Evolutionary conservation across 2,113 vertebrate genomes (phyloP).

Genomic region (Caranx melampygus): DNA sequence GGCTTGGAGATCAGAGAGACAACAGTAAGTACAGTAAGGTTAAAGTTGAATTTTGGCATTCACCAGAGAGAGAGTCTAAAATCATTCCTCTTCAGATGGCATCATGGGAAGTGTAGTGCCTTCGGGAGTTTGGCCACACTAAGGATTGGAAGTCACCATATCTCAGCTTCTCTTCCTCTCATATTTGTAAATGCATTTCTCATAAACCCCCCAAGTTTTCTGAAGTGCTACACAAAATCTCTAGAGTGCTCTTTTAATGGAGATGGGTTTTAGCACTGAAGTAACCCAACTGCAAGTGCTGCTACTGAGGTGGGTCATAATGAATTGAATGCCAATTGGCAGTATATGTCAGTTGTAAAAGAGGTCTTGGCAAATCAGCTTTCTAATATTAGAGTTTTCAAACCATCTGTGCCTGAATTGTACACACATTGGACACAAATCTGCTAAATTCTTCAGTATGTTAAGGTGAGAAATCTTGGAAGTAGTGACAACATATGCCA

Average conservation of each 20-base stretch:
- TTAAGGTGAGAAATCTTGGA: conserved; percentile 34
- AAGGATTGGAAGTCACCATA: background rate
- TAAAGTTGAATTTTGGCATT: background rate
- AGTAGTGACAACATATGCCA: conserved; percentile 29
- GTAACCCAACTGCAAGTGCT: conserved; percentile 5
- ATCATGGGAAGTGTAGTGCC: background rate
- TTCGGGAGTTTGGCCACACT: background rate
- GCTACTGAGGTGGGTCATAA: conserved; percentile 20
- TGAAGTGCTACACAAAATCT: background rate
- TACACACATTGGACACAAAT: conserved; percentile 12
- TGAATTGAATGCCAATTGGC: conserved; percentile 7
- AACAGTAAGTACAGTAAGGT: background rate
- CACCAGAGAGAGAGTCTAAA: background rate
- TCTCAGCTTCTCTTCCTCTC: background rate
- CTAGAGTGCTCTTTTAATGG: background rate
- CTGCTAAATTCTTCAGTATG: conserved; percentile 31
- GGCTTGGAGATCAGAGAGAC: background rate
- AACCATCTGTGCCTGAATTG: conserved; percentile 49
- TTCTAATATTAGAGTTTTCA: conserved; percentile 28
- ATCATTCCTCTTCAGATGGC: background rate
- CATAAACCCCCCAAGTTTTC: background rate
- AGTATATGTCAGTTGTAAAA: conserved; percentile 5
- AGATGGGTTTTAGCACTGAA: background rate
- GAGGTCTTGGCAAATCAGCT: conserved; percentile 23
- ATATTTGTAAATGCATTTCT: background rate